Evolutionary conservation across 2,888 invertebrate genomes (phyloP), one percentile per base, ranked within the genome.

Genomic region (Drosophila tanythrix): DNA sequence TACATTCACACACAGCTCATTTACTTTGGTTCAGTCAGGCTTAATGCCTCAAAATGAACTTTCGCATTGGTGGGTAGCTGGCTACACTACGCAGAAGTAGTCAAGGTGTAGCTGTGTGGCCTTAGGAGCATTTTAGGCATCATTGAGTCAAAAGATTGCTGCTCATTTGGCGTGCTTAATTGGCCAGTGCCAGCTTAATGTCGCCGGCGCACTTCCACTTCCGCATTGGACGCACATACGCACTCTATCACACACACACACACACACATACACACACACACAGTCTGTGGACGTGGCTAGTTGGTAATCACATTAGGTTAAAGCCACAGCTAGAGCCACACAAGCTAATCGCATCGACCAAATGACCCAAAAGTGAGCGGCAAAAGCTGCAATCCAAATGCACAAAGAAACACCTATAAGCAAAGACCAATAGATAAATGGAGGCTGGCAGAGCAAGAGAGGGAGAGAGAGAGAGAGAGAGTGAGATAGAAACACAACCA

Each of bases 171-270:
- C 75, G 81, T 82, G 76, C 83, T 67, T 87, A 87, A 87, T 87
- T 87, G 86, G 87, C 84, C 86, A 82, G 79, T 83, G 82, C 84
- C 89, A 81, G 89, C 87, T 87, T 86, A 86, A 84, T 82, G 86
- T 79, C 82, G 68, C 67, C 84, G 75, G 86, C 68, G 58, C 73
- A 74, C 81, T 81, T 81, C 73, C 79, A 46, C 78, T 70, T 74
- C 65, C 77, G 68, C 65, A 56, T 65, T 50, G 55, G 38, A 15
- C 48, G 31, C 29, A 50, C 56, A 35, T n/a, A 31, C 52, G 35
- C 43, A 43, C 21, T 43, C 43, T 43, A 21, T 43, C 72, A 40
- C 52, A 51, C 53, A 43, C 46, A 55, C 56, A 48, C 53, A 36
- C 75, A 40, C 53, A 51, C 53, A 46, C 58, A 53, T 51, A 40